Evolutionary conservation across 1,140 invertebrate genomes (phyloP), one percentile per base, ranked within the genome.

Genomic region (Cylas formicarius): DNA sequence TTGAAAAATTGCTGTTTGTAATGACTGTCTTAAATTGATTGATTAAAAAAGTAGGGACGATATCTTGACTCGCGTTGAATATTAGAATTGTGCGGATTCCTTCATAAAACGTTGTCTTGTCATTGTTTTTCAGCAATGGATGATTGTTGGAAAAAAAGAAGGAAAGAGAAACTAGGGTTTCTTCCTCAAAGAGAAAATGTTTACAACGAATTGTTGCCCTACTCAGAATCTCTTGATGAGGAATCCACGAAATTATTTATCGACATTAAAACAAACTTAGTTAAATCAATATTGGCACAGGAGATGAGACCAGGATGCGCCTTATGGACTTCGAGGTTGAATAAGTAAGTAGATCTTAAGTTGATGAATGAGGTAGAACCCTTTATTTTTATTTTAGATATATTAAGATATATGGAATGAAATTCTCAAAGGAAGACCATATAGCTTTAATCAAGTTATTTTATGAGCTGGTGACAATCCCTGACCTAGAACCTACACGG

Each of bases 371-470:
- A 23, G n/a, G 20, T 7, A 37, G 24, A 7, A 37, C 10, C 3
- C 37, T 44, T 43, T 18, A 33, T 18, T 36, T 36, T 36, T 19
- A 44, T 72, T 75, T 48, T 58, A 85, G 84, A 56, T 93, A 89
- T 58, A 79, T 92, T 20, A 74, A 79, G 53, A 67, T 91, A 17
- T 91, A 91, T 72, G 87, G 87, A 9, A 63, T 82, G 47, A 87
- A 86, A 58, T 93, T 96, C 67, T 81, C 80, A 2, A 95, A 94
- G 68, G 81, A 86, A 56, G 90, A 95, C 65, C 91, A 97, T 62
- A 75, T 96, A 16, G 62, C 72, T n/a, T 75, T 96, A 14, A 78
- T 96, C n/a, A 82, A 90, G 58, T 61, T 95, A 23, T 72, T 85
- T 33, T 89, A 83, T 64, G 82, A 90, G 61, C 59, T 91, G 22